Conservation (phyloP, 2,888 invertebrate species). For the Amiota mariae region DNA sequence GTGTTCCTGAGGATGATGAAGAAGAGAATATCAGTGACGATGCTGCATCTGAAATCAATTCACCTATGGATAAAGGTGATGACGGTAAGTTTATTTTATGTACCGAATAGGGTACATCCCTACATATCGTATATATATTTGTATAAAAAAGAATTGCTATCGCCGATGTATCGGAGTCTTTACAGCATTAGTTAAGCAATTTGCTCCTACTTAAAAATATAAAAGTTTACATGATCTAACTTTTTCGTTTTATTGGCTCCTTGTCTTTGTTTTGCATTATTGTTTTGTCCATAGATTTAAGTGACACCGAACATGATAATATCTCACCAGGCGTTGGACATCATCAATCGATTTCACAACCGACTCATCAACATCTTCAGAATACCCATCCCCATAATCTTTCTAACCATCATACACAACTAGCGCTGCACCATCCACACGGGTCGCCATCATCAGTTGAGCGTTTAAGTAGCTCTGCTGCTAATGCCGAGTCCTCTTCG, state of each 20-base stretch:
- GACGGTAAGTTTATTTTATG: conserved; percentile 71
- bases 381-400: conserved; percentile 45
- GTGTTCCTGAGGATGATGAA: conserved; percentile 76
- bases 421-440: conserved; percentile 57
- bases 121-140: conserved; percentile 9
- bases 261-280: neutral
- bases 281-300: conserved; percentile 58
- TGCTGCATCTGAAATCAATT: conserved; percentile 89
- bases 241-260: conserved; percentile 15
- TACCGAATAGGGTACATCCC: no score
- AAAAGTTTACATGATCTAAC: conserved; percentile 1
- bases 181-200: conserved; percentile 2
- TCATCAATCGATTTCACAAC: conserved; percentile 54
- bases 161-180: conserved; percentile 32
- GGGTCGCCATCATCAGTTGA: conserved; percentile 75
- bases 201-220: conserved; percentile 10
- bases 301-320: conserved; percentile 72
- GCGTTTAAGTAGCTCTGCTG: conserved; percentile 62
- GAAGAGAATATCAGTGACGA: conserved; percentile 89
- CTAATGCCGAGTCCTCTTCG: conserved; percentile 71
- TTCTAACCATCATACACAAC: conserved; percentile 45
- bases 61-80: conserved; percentile 76
- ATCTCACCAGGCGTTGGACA: conserved; percentile 68
- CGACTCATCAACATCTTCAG: conserved; percentile 42
- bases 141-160: no score